Evolutionary conservation across 2,888 invertebrate genomes (phyloP).

Genomic region (Cheiracanthium punctorium): DNA sequence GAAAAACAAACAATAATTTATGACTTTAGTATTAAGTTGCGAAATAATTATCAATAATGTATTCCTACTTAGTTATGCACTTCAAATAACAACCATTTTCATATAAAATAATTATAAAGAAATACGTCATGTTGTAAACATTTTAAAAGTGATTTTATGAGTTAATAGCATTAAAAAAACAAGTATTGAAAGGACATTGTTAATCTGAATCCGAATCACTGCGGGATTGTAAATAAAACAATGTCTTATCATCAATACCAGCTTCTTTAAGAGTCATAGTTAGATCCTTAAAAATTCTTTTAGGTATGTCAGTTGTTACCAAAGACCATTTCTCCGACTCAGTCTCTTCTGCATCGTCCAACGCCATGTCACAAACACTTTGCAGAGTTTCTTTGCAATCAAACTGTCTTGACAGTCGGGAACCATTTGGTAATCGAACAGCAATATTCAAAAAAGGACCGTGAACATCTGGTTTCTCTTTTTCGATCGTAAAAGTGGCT

Average conservation of each 20-base stretch:
- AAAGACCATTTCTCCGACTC: conserved; percentile 21
- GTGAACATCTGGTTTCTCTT: conserved; percentile 37
- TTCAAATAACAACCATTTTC: too few relatives aligned
- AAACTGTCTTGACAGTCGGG: conserved; percentile 35
- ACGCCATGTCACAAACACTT: conserved; percentile 36
- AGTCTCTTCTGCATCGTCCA: conserved; percentile 15
- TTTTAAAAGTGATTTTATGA: too few relatives aligned
- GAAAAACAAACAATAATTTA: too few relatives aligned
- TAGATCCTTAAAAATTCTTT: conserved; percentile 51
- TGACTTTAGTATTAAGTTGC: too few relatives aligned
- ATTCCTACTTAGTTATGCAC: too few relatives aligned
- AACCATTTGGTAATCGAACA: conserved; percentile 51
- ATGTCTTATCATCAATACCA: conserved; percentile 63
- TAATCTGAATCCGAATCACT: conserved; percentile 52
- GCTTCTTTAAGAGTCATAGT: conserved; percentile 55
- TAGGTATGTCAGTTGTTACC: conserved; percentile 60
- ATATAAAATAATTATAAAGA: too few relatives aligned
- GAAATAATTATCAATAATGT: too few relatives aligned
- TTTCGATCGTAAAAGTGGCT: conserved; percentile 61
- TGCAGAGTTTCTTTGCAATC: conserved; percentile 47
- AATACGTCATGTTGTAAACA: too few relatives aligned
- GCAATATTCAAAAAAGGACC: conserved; percentile 46
- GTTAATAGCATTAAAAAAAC: too few relatives aligned
- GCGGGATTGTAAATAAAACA: conserved; percentile 35
- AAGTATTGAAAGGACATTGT: too few relatives aligned